Evolutionary conservation across 2,888 invertebrate species (phyloP), one percentile per base, ranked within the genome.

Genomic region (Drosophila imparisetae): DNA sequence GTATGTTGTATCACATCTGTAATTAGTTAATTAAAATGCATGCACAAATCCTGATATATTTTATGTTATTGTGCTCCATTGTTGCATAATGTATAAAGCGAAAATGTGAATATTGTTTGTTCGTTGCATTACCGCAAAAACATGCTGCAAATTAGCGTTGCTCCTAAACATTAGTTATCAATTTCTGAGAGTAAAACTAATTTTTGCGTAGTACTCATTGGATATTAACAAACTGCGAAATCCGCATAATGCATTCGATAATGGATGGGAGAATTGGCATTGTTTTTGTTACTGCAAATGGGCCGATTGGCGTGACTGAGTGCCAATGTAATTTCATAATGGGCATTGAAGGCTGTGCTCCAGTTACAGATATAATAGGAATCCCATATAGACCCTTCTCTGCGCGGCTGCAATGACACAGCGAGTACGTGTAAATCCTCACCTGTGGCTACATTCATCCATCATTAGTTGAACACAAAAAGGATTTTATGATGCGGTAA

Each of bases 401-500:
- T 49, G 6, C 4, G 13, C 1, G 13, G 8, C 36, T 5, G 13
- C 30, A 10, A 29, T 40, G 15, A 2, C 53, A 8, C 13, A 10
- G 42, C 18, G 54, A 38, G 67, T 24, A 68, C 32, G 58, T 30
- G 52, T 27, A 57, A 49, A 58, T 66, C 72, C 62, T 60, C 75
- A 84, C 84, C 86, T 86, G 86, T 83, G 89, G 83, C 75, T 75
- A 75, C 72, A 80, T 80, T 81, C 90, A 90, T 83, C 79, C 90
- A 86, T 88, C 86, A 87, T 90, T 87, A 87, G 86, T 88, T 86
- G 83, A 86, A 80, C 75, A 88, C 90, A 89, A 87, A 89, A 88
- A 86, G 90, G 89, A 86, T 87, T 87, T 87, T 90, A 87, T 86
- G 86, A 83, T 73, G 90, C 86, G 90, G 89, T 87, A 90, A 87